Base-by-base conservation (phyloP, 2,113 vertebrate species). In the Ochotona curzoniae region DNA sequence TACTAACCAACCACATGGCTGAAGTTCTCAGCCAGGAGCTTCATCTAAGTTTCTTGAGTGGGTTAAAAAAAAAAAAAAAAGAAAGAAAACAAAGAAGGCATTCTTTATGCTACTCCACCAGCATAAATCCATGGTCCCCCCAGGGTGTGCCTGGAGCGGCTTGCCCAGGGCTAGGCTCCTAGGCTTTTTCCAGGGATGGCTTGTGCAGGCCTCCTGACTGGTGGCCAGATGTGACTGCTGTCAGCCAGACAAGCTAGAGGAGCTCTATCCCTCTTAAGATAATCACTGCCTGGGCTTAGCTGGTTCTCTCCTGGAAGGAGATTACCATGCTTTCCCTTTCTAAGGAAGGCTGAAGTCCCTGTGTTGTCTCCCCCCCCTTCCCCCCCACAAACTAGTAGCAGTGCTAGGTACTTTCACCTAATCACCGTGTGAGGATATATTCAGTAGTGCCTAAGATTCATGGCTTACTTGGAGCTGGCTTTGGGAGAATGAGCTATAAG, bases 191-290 rank as follows among this genome's bases (percentile, higher is more conserved):
- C 12, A 38, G 75, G 23, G 18, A 57, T 4, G 28, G 30, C 44
- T 66, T 75, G 0, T 23, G 30, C n/a, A 1, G 0, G 25, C 38
- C 20, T 70, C 25, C 18, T 74, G 2, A 12, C 25, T 15, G 47
- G 23, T 20, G 3, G 63, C 49, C 25, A 81, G 69, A 35, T 87
- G 26, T 14, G 9, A 7, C 1, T 73, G 26, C 12, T 87, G 21
- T 70, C 7, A n/a, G 20, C 14, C 64, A 8, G 49, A 47, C 30
- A 25, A 69, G n/a, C 61, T 4, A 17, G 25, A 28, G 71, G 71
- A 64, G 84, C 79, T 60, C 94, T 71, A 83, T 95, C 92, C 21
- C 0, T 26, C 51, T 83, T 75, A 93, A 66, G 51, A 60, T n/a
- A 7, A 57, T 74, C 60, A 2, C 69, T 5, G 73, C 90, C 38